Percentiles rank a stretch among this genome's conserved stretches.
These are phyloP conservation scores for Cryptosula pallasiana DNA, from an alignment of 2,888 invertebrate genomes.

Conservation along the genomic window DNA sequence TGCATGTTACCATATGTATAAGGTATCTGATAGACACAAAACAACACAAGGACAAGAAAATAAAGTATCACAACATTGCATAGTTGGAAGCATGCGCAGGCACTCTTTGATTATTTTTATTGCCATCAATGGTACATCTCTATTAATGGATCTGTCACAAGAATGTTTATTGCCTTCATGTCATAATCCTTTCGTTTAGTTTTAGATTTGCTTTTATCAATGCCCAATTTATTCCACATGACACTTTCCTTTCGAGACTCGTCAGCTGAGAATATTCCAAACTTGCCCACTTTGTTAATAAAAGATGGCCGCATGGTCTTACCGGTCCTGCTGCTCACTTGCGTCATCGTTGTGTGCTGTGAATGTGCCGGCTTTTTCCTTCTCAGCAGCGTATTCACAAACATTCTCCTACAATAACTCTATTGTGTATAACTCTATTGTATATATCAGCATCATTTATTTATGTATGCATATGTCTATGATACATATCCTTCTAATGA, in stretches of 20 bases:
- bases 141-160: background rate
- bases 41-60: too few relatives aligned
- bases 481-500: too few relatives aligned
- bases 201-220: too few relatives aligned
- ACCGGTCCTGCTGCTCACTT: background rate
- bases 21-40: too few relatives aligned
- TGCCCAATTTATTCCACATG: background rate
- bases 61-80: too few relatives aligned
- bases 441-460: too few relatives aligned
- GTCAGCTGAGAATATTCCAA: background rate
- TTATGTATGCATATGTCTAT: too few relatives aligned
- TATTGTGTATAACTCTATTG: too few relatives aligned
- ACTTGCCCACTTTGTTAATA: background rate
- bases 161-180: background rate
- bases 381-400: constrained; percentile 12
- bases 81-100: too few relatives aligned
- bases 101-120: too few relatives aligned
- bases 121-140: background rate
- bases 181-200: background rate
- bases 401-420: background rate
- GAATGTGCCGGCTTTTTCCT: background rate
- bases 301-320: too few relatives aligned
- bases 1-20: too few relatives aligned
- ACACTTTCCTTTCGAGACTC: background rate
- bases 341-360: background rate